Conservation (phyloP, 2,113 vertebrate species). For the Heptranchias perlo region DNA sequence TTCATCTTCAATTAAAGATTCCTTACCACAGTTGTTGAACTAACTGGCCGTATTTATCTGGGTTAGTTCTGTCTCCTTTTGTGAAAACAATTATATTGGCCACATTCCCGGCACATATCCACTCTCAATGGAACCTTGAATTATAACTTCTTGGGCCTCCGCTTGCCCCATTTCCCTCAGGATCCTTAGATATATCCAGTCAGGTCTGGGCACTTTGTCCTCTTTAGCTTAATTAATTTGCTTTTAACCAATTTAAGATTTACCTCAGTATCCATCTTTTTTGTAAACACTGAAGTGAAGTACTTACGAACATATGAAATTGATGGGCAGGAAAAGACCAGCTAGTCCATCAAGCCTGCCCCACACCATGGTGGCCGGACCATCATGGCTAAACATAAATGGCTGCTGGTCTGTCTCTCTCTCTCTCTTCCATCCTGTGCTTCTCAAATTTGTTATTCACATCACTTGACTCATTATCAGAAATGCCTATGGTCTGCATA, state of each 20-base stretch:
- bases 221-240: background rate
- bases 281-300: background rate
- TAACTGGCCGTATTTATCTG: background rate
- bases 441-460: no score
- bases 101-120: background rate
- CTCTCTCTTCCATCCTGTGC: no score
- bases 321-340: no score
- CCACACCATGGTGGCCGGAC: no score
- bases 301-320: no score
- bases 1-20: background rate
- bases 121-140: background rate
- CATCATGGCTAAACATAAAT: no score
- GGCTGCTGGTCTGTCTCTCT: no score
- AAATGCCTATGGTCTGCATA: no score
- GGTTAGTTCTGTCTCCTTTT: background rate
- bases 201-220: background rate
- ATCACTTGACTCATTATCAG: no score
- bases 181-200: background rate
- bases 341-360: no score
- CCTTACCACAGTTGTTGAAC: background rate
- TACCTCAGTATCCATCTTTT: background rate
- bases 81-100: background rate
- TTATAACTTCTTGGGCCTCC: background rate
- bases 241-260: background rate
- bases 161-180: background rate